Evolutionary conservation across 2,888 invertebrate genomes (phyloP), one percentile per base, ranked within the genome.

Genomic region (Volucella inflata): DNA sequence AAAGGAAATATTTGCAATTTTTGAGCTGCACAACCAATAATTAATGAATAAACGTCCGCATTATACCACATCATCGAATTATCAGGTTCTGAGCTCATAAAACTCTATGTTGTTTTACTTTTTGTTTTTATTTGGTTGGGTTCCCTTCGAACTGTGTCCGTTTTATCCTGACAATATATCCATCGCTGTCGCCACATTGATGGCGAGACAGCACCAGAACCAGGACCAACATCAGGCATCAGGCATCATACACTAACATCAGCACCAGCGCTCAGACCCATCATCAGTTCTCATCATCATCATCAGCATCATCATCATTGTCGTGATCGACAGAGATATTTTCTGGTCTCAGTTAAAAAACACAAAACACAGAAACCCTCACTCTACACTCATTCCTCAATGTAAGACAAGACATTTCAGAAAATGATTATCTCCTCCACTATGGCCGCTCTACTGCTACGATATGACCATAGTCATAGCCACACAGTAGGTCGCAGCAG

Each of bases 21-120:
- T 75, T 75, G 75, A 71, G 79, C 76, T 55, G 76, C 75, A 71
- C 70, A 81, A 81, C 85, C 81, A 77, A 85, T 85, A 85, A 85
- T 85, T 85, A 85, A 85, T 85, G 85, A 85, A 85, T 85, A 85
- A 81, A 85, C 76, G 81, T 85, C 85, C 77, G 85, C 80, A 85
- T 85, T 80, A 81, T 85, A 81, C 85, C 85, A 81, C 85, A 85
- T 85, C 85, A 85, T 85, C 85, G 81, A 85, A 85, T 85, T 85
- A 85, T 85, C 85, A 77, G 77, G 76, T 77, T 85, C 76, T 77
- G 64, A 67, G 71, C 72, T 85, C 85, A 72, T 85, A 85, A 81
- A 85, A 76, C 38, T 75, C 38, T 48, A 64, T 44, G 36, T 57
- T 42, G 44, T 50, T n/a, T 57, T 12, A 55, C 30, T 17, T 50